Conservation (phyloP, 2,113 vertebrate species). For the Trichechus manatus region DNA sequence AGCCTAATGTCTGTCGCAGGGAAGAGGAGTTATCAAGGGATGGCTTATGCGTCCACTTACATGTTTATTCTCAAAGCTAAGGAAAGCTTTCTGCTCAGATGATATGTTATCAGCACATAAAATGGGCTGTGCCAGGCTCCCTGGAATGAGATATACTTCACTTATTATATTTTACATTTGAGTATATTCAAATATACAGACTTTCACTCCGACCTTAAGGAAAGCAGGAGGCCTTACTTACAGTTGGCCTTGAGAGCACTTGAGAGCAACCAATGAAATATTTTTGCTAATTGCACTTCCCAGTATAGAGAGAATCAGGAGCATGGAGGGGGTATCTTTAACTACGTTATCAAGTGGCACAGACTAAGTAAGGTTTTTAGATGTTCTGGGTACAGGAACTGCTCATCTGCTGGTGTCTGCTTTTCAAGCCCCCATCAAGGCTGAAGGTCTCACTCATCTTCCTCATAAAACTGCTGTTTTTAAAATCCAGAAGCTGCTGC, state of each 20-base stretch:
- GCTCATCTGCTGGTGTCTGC: conserved; percentile 23
- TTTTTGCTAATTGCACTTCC: conserved; percentile 54
- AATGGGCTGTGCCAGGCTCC: neutral
- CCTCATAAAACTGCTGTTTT: conserved; percentile 23
- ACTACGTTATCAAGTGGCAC: neutral
- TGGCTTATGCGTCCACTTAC: conserved; percentile 30
- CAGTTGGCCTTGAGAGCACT: neutral
- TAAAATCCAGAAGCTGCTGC: conserved; percentile 13
- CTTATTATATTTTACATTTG: neutral
- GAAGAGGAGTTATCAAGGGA: conserved; percentile 60
- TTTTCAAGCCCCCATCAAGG: conserved; percentile 40
- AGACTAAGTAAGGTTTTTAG: neutral
- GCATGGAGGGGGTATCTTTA: neutral
- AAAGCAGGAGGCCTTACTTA: conserved; percentile 35
- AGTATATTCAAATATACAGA: conserved; percentile 1
- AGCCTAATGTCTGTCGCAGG: conserved; percentile 51
- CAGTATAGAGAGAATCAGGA: conserved; percentile 9
- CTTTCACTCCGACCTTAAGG: conserved; percentile 12
- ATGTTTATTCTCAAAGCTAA: conserved; percentile 25
- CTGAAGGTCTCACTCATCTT: conserved; percentile 49
- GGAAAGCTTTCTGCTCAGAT: conserved; percentile 40
- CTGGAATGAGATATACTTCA: neutral
- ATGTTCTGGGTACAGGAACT: neutral
- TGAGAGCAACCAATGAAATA: neutral
- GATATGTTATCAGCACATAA: neutral